Evolutionary conservation across 2,888 invertebrate species (phyloP).

Genomic region (Melangyna quadrimaculata): DNA sequence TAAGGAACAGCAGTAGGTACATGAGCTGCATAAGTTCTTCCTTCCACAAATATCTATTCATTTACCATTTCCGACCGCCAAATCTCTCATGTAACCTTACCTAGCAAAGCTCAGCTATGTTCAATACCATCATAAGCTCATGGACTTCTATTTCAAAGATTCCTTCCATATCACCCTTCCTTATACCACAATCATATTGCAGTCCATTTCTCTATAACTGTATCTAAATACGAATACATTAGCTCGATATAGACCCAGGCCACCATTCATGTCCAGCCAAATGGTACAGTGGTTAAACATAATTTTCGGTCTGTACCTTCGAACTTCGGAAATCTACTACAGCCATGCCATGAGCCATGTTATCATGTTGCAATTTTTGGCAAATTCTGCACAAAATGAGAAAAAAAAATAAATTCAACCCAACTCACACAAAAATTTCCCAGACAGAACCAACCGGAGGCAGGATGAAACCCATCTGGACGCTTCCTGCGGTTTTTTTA

Average conservation of each 20-base stretch:
- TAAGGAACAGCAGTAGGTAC: no score
- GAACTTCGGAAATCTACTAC: not conserved
- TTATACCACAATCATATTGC: conserved; percentile 14
- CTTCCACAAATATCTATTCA: no score
- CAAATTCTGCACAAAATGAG: conserved; percentile 42
- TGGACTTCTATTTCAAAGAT: not conserved
- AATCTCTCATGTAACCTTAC: no score
- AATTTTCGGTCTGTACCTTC: conserved; percentile 47
- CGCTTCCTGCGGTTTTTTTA: conserved; percentile 57
- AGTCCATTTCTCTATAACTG: not conserved
- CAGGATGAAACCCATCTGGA: conserved; percentile 57
- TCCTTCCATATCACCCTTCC: conserved; percentile 7
- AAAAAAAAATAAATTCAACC: conserved; percentile 16
- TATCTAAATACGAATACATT: not conserved
- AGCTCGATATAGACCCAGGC: conserved; percentile 18
- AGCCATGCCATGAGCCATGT: no score
- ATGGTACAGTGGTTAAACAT: conserved; percentile 66
- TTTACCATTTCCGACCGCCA: no score
- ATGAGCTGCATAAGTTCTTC: no score
- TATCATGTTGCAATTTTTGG: conserved; percentile 63
- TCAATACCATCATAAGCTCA: not conserved
- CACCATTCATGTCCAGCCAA: conserved; percentile 63
- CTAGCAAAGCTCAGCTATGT: no score
- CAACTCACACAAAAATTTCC: conserved; percentile 31
- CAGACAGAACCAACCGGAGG: conserved; percentile 51